Percentiles rank a stretch among this genome's conserved stretches.
Conservation (phyloP, 2,888 invertebrate genomes). For the Tinea trinotella region DNA sequence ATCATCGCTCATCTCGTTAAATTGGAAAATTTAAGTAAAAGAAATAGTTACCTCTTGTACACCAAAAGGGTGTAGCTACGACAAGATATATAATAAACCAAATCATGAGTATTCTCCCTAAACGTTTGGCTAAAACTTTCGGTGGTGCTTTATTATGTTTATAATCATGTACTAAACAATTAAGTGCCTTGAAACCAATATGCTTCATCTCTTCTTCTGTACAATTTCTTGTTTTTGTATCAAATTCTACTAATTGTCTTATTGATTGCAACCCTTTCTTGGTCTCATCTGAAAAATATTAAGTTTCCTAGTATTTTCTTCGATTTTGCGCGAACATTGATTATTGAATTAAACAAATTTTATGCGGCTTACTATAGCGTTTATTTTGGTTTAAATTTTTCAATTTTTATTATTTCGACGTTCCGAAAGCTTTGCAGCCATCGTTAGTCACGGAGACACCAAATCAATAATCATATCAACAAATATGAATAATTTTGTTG, state of each 20-base stretch:
- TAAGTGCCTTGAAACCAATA: constrained; percentile 40
- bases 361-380: too few relatives aligned
- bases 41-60: constrained; percentile 41
- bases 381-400: too few relatives aligned
- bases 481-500: too few relatives aligned
- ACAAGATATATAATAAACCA: constrained; percentile 41
- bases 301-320: too few relatives aligned
- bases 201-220: constrained; percentile 51
- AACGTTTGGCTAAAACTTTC: constrained; percentile 24
- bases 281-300: background rate
- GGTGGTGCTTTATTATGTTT: constrained; percentile 23
- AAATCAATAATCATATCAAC: too few relatives aligned
- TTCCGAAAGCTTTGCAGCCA: too few relatives aligned
- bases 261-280: constrained; percentile 24
- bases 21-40: too few relatives aligned
- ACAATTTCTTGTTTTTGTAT: constrained; percentile 43
- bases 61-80: constrained; percentile 51
- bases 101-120: constrained; percentile 37
- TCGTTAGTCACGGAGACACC: too few relatives aligned
- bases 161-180: constrained; percentile 29
- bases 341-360: too few relatives aligned
- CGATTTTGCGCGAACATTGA: too few relatives aligned
- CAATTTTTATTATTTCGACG: too few relatives aligned
- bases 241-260: constrained; percentile 13
- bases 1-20: too few relatives aligned